phyloP scores from a whole-genome alignment of 2,797 vertebrate genomes.

The Clangula hyemalis region DNA sequence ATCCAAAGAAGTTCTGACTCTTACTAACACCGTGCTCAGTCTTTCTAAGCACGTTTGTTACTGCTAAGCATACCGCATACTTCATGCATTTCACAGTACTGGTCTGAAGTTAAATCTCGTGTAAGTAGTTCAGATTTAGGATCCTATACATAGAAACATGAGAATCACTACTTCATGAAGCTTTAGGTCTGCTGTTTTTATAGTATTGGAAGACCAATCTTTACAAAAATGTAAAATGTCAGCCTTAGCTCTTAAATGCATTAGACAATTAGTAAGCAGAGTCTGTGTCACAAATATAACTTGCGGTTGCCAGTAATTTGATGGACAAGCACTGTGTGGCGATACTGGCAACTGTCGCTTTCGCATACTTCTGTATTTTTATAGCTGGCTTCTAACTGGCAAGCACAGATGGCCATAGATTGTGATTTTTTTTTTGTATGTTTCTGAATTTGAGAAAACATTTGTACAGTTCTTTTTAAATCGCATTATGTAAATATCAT shows the following conservation, averaged over 20 bases:
- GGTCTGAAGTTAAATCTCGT: not conserved
- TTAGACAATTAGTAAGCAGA: not conserved
- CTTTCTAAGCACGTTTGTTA: not conserved
- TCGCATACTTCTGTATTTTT: constrained; percentile 75
- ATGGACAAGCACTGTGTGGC: constrained; percentile 50
- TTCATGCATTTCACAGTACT: not conserved
- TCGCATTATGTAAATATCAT: constrained; percentile 24
- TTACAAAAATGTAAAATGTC: not conserved
- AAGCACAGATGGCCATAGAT: constrained; percentile 72
- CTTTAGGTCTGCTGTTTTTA: not conserved
- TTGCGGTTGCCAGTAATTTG: constrained; percentile 12
- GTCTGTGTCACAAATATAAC: not conserved
- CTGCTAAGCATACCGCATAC: not conserved
- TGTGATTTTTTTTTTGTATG: constrained; percentile 30
- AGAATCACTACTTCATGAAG: not conserved
- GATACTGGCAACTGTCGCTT: constrained; percentile 60
- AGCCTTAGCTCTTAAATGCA: accelerated
- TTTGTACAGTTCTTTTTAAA: constrained; percentile 38
- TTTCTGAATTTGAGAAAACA: constrained; percentile 58
- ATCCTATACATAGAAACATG: not conserved
- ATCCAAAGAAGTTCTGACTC: not conserved
- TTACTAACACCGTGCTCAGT: not conserved
- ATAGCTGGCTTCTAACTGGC: constrained; percentile 67
- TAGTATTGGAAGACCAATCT: not conserved
- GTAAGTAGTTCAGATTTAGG: not conserved